Evolutionary conservation across 2,888 invertebrate genomes (phyloP).

Genomic region (Crossocerus cetratus): DNA sequence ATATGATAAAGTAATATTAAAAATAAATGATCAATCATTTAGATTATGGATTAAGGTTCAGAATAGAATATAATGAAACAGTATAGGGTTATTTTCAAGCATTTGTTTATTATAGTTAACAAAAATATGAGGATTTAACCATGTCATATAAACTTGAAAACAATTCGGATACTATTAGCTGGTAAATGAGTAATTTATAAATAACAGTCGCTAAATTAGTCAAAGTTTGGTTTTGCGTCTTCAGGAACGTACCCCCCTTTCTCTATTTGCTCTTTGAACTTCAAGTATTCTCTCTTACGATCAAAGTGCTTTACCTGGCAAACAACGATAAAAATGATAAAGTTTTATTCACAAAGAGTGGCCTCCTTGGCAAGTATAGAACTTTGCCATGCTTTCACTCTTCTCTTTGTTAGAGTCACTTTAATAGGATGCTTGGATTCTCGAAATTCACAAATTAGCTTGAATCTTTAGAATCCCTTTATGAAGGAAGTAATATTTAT

Average conservation of each 20-base stretch:
- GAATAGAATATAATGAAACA: conserved; percentile 45
- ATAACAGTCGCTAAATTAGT: conserved; percentile 52
- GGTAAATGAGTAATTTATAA: conserved; percentile 13
- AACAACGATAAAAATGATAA: conserved; percentile 36
- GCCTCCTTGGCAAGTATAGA: not conserved
- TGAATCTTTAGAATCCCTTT: too few species aligned
- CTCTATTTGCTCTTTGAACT: conserved; percentile 92
- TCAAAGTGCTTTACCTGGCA: conserved; percentile 92
- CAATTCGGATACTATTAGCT: conserved; percentile 46
- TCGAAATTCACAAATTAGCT: too few species aligned
- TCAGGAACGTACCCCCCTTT: conserved; percentile 91
- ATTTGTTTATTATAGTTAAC: conserved; percentile 53
- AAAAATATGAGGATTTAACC: conserved; percentile 41
- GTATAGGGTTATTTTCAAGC: conserved; percentile 50
- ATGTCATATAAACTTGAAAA: conserved; percentile 30
- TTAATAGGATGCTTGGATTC: too few species aligned
- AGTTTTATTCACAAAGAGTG: conserved; percentile 15
- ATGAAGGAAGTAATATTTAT: too few species aligned
- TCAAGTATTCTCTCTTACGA: conserved; percentile 90
- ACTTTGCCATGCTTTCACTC: too few species aligned
- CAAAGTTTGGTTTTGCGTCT: conserved; percentile 54
- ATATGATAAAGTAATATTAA: conserved; percentile 9
- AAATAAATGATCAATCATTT: conserved; percentile 18
- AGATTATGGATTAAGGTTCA: conserved; percentile 45
- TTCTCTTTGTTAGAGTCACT: too few species aligned